phyloP scores from a whole-genome alignment of 2,797 vertebrate species.

The Arnoldichthys spilopterus region DNA sequence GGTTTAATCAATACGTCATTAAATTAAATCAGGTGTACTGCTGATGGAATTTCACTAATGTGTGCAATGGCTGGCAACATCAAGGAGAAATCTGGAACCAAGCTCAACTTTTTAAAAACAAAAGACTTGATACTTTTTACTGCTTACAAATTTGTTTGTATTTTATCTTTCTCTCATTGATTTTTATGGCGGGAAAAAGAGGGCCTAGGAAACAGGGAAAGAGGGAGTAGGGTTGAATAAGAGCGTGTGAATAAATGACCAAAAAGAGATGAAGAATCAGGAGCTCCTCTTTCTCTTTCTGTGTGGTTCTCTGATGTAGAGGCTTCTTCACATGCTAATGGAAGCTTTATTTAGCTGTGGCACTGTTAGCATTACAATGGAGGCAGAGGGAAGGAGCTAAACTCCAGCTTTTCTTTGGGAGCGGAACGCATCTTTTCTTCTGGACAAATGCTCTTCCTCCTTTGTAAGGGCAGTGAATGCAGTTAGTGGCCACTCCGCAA shows the following conservation, averaged over 20 bases:
- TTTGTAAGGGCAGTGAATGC: constrained; percentile 79
- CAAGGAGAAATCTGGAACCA: too few relatives aligned
- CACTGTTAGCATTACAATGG: constrained; percentile 84
- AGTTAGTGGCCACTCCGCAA: constrained; percentile 74
- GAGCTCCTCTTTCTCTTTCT: constrained; percentile 82
- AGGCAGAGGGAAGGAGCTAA: constrained; percentile 83
- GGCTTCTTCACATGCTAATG: constrained; percentile 87
- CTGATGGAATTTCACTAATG: too few relatives aligned
- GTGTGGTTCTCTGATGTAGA: constrained; percentile 82
- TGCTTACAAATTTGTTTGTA: too few relatives aligned
- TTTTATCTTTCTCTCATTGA: too few relatives aligned
- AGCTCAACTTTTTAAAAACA: too few relatives aligned
- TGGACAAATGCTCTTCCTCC: constrained; percentile 79
- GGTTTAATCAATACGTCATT: too few relatives aligned
- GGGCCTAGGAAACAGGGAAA: constrained; percentile 63
- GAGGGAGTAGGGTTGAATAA: constrained; percentile 73
- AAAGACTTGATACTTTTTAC: too few relatives aligned
- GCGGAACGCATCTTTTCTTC: constrained; percentile 82
- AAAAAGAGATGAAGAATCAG: constrained; percentile 71
- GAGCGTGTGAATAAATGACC: constrained; percentile 74
- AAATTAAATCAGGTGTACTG: too few relatives aligned
- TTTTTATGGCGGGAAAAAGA: constrained; percentile 66
- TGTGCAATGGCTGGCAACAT: too few relatives aligned
- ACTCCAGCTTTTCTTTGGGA: constrained; percentile 84
- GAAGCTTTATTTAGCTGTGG: constrained; percentile 78